Base-by-base conservation (phyloP, 2,888 invertebrate genomes). In the Oscheius myriophilus region DNA sequence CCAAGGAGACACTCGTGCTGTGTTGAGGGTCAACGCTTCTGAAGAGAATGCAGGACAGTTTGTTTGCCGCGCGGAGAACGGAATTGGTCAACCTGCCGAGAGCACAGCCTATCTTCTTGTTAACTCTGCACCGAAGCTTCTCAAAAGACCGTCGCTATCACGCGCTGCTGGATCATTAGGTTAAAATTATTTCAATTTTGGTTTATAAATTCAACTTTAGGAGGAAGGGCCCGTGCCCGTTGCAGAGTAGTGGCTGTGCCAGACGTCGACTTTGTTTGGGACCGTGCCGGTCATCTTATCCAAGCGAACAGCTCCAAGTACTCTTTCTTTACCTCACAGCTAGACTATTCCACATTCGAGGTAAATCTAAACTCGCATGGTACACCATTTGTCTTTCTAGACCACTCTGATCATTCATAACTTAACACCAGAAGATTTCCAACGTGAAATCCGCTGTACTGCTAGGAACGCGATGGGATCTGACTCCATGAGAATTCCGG, bases 211-310 rank as follows among this genome's bases (percentile, higher is more conserved):
- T 43, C 39, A n/a, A 55, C 6, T 57, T 18, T n/a, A n/a, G 80
- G 80, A 23, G 77, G 78, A 23, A 55, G 57, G 18, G 76, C 73
- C 2, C 63, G 71, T 23, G 71, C 79, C 0, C 67, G 78, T 18
- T 85, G 85, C 58, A 71, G 78, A 46, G 86, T 78, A 2, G 69
- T 74, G 14, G 84, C 82, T 0, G 84, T 85, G 9, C 85, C 85
- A 2, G 78, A 73, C 54, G 82, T 79, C 4, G 78, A 81, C 14
- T 84, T 85, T 65, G 59, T 70, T 1, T 85, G 85, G 85, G 78
- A 82, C 25, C 66, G 72, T 39, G 74, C 72, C 64, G 79, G 73
- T 1, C 77, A 81, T 53, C 14, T 67, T 21, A 84, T 85, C n/a
- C 74, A 79, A 52, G 78, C 75, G 26, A 85, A 85, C 69, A 80